A percentile compares a stretch with the other conserved stretches of the same genome.
phyloP scores from a whole-genome alignment of 2,888 invertebrate genomes.

The Dynastes maya region DNA sequence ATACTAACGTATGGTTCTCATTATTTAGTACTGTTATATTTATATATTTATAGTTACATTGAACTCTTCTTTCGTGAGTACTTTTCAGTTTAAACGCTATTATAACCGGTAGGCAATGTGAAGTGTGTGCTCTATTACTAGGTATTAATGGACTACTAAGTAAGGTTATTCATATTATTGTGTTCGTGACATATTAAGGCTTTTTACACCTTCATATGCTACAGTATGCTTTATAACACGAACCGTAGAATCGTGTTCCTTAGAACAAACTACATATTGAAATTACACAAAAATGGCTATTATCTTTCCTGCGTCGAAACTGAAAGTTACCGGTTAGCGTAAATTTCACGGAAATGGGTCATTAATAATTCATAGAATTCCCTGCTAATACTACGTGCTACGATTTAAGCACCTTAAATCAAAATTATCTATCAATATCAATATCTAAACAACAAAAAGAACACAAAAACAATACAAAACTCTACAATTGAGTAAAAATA shows the following conservation, averaged over 20 bases:
- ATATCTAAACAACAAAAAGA: too few relatives aligned
- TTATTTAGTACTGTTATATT: slow-evolving; percentile 53
- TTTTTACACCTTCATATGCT: neutral
- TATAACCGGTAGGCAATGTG: slow-evolving; percentile 29
- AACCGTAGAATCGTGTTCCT: neutral
- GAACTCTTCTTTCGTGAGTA: slow-evolving; percentile 49
- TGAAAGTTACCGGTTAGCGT: too few relatives aligned
- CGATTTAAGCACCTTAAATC: too few relatives aligned
- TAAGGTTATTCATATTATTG: slow-evolving; percentile 26
- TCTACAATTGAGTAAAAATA: too few relatives aligned
- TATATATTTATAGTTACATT: slow-evolving; percentile 52
- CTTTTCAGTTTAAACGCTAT: slow-evolving; percentile 30
- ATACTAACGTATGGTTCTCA: slow-evolving; percentile 55
- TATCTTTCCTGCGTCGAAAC: too few relatives aligned
- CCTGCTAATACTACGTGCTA: too few relatives aligned
- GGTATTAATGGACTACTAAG: slow-evolving; percentile 35
- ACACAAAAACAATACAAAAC: too few relatives aligned
- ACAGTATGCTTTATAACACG: slow-evolving; percentile 2
- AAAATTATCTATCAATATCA: too few relatives aligned
- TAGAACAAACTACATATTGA: neutral
- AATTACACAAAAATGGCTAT: too few relatives aligned
- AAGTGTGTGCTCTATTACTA: slow-evolving; percentile 17
- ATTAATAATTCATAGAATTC: too few relatives aligned
- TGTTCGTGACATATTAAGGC: slow-evolving; percentile 5
- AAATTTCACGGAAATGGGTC: too few relatives aligned